phyloP scores from a whole-genome alignment of 1,140 invertebrate species.

The Musca domestica region DNA sequence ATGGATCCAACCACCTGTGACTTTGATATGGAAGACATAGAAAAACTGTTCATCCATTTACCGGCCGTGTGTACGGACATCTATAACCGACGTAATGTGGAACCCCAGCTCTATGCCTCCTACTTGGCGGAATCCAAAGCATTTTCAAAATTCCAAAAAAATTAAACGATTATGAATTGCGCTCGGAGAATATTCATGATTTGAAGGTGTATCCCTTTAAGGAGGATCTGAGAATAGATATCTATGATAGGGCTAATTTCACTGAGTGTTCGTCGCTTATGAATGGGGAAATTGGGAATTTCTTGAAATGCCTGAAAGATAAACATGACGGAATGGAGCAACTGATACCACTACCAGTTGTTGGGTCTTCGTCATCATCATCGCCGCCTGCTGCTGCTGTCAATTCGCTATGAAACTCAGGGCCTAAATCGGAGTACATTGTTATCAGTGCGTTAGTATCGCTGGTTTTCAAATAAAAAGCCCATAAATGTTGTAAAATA shows the following conservation, averaged over 20 bases:
- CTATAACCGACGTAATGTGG: not conserved
- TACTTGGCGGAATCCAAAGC: constrained; percentile 14
- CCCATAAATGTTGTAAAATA: too few relatives aligned
- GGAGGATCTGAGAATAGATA: not conserved
- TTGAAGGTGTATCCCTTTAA: constrained; percentile 2
- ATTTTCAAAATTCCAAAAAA: constrained; percentile 9
- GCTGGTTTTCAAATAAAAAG: too few relatives aligned
- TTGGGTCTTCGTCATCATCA: not conserved
- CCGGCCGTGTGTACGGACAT: constrained; percentile 10
- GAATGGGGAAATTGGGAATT: not conserved
- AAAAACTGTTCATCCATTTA: not conserved
- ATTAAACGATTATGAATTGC: constrained; percentile 15
- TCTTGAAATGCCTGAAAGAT: not conserved
- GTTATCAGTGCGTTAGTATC: too few relatives aligned
- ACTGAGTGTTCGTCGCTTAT: not conserved
- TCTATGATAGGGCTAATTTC: not conserved
- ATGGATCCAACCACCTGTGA: not conserved
- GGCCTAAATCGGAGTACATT: too few relatives aligned
- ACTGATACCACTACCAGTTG: not conserved
- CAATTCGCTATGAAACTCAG: too few relatives aligned
- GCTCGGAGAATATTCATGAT: not conserved
- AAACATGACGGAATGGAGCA: constrained; percentile 3
- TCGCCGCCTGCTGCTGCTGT: not conserved
- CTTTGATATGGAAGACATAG: constrained; percentile 13
- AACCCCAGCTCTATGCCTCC: not conserved